Evolutionary conservation across 2,888 invertebrate species (phyloP), one percentile per base, ranked within the genome.

Genomic region (Didymodactylos carnosus): DNA sequence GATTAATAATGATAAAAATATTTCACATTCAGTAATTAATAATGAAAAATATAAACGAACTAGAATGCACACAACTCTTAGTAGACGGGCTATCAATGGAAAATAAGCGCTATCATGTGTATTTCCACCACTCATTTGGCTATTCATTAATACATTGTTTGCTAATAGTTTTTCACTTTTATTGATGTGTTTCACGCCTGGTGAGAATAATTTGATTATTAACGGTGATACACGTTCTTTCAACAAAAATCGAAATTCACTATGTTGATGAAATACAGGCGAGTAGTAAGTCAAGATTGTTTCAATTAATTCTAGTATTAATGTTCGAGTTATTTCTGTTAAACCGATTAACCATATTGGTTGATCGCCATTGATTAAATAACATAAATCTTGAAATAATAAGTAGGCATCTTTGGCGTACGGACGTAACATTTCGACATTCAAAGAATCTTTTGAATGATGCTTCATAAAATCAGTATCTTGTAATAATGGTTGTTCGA

Each of bases 211-310:
- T 83, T 94, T 91, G 77, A 98, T 97, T n/a, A 98, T 92, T 79
- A 98, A 86, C 0, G 97, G 95, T 83, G 97, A 98, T 0, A 98
- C 95, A 77, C 93, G 88, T 83, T 98, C 97, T 83, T 95, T 97
- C 73, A 98, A 83, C 43, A 98, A 85, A 81, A 94, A 91, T 79
- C 91, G 89, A 82, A 97, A 95, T 83, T 97, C 95, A 62, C 10
- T 62, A 62, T 62, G 62, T 35, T n/a, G n/a, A 62, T 62, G 62
- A 35, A 62, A 62, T 27, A 62, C n/a, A 3, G 62, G 19, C n/a
- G 62, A 29, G 35, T 62, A 62, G n/a, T 35, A n/a, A 0, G 62
- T 62, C 35, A 62, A 35, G 11, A 62, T 62, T 35, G 62, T 62
- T 35, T 62, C 62, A 35, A 62, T 62, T 62, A 62, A 62, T 62